Evolutionary conservation across 2,888 invertebrate species (phyloP), one percentile per base, ranked within the genome.

Genomic region (Philaethria dido): DNA sequence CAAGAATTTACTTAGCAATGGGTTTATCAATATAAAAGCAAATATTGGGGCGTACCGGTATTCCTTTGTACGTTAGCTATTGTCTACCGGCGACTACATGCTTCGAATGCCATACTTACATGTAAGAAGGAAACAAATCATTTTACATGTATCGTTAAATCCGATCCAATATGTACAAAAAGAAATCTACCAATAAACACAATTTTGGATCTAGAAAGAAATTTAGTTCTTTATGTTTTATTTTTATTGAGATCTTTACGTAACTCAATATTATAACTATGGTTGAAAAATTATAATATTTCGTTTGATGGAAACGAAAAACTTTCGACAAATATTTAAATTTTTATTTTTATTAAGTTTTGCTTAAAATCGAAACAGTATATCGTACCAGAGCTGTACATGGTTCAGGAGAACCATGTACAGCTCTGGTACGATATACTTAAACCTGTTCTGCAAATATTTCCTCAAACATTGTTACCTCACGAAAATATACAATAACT

Each of bases 11-110:
- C 2, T 22, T 22, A 42, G 9, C 20, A 55, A 39, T 36, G 55
- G 55, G 36, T 39, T 55, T 39, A 39, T 42, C 42, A 42, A 57
- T 57, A 42, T 42, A 57, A 52, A 61, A 66, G 52, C 48, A 50
- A 57, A 66, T 62, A 62, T 62, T 20, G 45, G 36, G 36, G n/a
- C 36, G 42, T 39, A 36, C n/a, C 25, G 66, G 48, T 66, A 66
- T 62, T 62, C 45, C 55, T 57, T 66, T 66, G 66, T 62, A 42
- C 57, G 39, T 25, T 11, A 42, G 22, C 25, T 57, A 42, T 42
- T 57, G 57, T 42, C n/a, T 42, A 22, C n/a, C 42, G 25, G 36
- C 22, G 29, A 45, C 16, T 29, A 47, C 47, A 39, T 48, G 14
- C 57, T 39, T 25, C 47, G 47, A 16, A 57, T 64, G 36, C 25